These are phyloP conservation scores for Microctonus hyperodae DNA, from an alignment of 2,888 invertebrate species.

Conservation along the genomic window DNA sequence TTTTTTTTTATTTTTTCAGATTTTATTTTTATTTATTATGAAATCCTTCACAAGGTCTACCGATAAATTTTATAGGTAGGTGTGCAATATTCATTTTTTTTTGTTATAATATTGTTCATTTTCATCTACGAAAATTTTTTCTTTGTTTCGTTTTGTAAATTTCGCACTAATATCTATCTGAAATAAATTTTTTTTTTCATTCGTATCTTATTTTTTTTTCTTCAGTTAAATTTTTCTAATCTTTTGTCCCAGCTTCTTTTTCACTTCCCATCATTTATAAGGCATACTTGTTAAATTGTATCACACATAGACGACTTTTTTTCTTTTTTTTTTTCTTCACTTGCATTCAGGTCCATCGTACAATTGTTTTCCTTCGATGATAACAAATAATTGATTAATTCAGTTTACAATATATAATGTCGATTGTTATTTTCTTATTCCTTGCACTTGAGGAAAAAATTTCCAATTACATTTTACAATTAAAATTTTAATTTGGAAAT, in stretches of 20 bases:
- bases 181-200: not conserved
- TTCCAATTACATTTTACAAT: too few species aligned
- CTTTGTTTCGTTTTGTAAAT: conserved; percentile 4
- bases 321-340: not conserved
- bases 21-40: conserved; percentile 20
- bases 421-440: conserved; percentile 1
- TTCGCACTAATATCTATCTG: not conserved
- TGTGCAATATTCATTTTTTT: conserved; percentile 17
- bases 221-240: not conserved
- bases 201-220: not conserved
- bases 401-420: not conserved
- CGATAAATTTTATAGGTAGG: conserved; percentile 6
- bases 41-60: conserved; percentile 18
- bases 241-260: not conserved
- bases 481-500: not conserved
- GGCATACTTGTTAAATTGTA: conserved; percentile 19
- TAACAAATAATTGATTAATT: not conserved
- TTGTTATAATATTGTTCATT: conserved; percentile 21
- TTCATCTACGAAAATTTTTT: conserved; percentile 7
- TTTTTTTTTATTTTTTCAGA: not conserved
- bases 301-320: conserved; percentile 18
- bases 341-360: conserved; percentile 9
- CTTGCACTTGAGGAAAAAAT: too few species aligned
- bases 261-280: conserved; percentile 4
- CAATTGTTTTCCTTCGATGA: not conserved